Base-by-base conservation (phyloP, 2,888 invertebrate genomes). In the Agapostemon virescens region DNA sequence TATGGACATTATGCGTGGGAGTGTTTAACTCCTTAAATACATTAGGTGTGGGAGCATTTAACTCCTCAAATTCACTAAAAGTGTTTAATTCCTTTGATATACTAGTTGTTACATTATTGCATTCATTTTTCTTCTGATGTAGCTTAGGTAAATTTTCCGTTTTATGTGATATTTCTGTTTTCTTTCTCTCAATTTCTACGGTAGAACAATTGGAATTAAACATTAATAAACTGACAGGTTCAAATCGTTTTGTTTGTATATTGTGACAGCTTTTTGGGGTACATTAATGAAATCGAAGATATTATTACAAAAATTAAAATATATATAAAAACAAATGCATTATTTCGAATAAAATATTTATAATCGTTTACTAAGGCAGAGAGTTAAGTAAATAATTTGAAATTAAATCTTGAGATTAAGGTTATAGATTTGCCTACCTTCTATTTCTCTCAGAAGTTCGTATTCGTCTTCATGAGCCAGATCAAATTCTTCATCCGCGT, bases 401-500 rank as follows among this genome's bases (percentile, higher is more conserved):
- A n/a, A 76, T 40, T 17, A 2, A 58, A 30, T 64, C 15, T 52
- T 15, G 20, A 33, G 30, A 23, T 17, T 15, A 36, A 76, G 83
- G 82, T 83, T 85, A 83, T 67, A 76, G 36, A n/a, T 58, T 69
- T 20, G 23, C 58, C 61, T 87, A 90, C 91, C 90, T 86, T 91
- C 89, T n/a, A 91, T 67, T 86, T 93, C 93, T 81, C 87, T 87
- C 81, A 93, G 85, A 77, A 90, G 69, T 82, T 93, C 92, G 70
- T 91, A 87, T 61, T 93, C 92, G 73, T 92, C 92, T 30, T 90
- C 90, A 74, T 93, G 90, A 69, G 91, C 77, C 55, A 92, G 87
- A 81, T 93, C 93, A 81, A 88, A 93, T 77, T 93, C 93, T 77
- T 93, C 93, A n/a, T 93, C 93, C 0, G 90, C 87, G 86, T 93